Evolutionary conservation across 2,797 vertebrate species (phyloP).

Genomic region (Carduelis carduelis): DNA sequence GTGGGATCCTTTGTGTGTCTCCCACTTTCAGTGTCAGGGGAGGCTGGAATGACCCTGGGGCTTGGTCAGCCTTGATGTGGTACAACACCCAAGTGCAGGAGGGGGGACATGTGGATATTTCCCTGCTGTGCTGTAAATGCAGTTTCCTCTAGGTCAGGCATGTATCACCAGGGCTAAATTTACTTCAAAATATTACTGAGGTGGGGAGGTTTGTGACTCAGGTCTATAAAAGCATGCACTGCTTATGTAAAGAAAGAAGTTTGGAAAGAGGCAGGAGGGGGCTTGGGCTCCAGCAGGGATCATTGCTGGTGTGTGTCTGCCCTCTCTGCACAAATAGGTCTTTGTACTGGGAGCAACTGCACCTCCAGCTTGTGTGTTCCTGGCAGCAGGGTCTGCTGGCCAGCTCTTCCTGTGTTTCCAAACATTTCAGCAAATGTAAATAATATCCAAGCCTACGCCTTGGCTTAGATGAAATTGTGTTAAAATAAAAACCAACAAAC

Average conservation of each 20-base stretch:
- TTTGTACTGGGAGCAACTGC: neutral
- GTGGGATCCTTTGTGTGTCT: neutral
- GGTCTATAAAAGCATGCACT: slow-evolving; percentile 15
- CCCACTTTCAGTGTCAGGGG: accelerated
- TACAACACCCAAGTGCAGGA: neutral
- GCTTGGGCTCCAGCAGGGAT: neutral
- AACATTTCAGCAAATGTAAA: neutral
- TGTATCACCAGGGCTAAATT: slow-evolving; percentile 57
- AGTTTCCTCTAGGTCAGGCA: slow-evolving; percentile 50
- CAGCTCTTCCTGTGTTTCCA: neutral
- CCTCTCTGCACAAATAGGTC: neutral
- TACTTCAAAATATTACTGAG: slow-evolving; percentile 37
- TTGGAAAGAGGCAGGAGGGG: neutral
- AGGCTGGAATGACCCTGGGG: accelerated
- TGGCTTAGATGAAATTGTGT: neutral
- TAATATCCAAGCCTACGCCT: neutral
- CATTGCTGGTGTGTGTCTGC: neutral
- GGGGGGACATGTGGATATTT: neutral
- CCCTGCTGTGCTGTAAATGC: slow-evolving; percentile 17
- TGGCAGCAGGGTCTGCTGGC: neutral
- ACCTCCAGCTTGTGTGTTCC: neutral
- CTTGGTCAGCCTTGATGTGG: neutral
- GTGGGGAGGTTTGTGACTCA: slow-evolving; percentile 49
- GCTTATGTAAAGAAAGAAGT: slow-evolving; percentile 33
- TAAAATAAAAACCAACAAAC: neutral